Percentiles rank a stretch among this genome's conserved stretches.
phyloP scores from a whole-genome alignment of 1,140 invertebrate genomes.

The Octopus sinensis region DNA sequence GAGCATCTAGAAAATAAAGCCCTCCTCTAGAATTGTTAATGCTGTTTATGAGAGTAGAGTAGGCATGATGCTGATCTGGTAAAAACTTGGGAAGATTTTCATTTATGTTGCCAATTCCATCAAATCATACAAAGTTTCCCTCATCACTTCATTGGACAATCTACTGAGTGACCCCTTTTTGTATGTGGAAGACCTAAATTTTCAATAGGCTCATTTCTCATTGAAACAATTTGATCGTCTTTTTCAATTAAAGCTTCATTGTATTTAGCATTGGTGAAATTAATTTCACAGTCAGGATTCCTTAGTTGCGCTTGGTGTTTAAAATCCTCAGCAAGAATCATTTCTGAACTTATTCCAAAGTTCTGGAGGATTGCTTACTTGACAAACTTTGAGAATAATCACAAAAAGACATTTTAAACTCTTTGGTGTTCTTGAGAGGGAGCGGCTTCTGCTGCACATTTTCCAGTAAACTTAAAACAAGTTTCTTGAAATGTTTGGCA shows the following conservation, averaged over 20 bases:
- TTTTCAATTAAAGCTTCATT: not conserved
- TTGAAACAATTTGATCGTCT: not conserved
- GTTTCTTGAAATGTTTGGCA: not conserved
- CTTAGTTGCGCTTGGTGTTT: not conserved
- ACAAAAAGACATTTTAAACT: not conserved
- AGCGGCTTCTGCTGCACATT: not conserved
- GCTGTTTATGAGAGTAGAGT: not conserved
- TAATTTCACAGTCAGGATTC: not conserved
- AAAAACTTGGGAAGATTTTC: not conserved
- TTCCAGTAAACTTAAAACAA: not conserved
- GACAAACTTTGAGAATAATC: not conserved
- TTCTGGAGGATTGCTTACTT: not conserved
- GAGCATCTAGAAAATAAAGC: not conserved
- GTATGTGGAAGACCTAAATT: not conserved
- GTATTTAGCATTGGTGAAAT: not conserved
- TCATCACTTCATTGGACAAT: not conserved
- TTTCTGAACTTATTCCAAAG: not conserved
- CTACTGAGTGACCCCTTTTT: not conserved
- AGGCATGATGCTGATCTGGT: not conserved
- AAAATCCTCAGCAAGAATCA: not conserved
- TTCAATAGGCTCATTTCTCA: not conserved
- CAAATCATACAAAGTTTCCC: not conserved
- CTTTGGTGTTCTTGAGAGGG: not conserved
- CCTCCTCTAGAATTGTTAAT: not conserved
- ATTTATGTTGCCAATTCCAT: not conserved